A percentile compares a stretch with the other conserved stretches of the same genome.
Conservation (phyloP, 2,888 invertebrate genomes). For the Callimorpha dominula region DNA sequence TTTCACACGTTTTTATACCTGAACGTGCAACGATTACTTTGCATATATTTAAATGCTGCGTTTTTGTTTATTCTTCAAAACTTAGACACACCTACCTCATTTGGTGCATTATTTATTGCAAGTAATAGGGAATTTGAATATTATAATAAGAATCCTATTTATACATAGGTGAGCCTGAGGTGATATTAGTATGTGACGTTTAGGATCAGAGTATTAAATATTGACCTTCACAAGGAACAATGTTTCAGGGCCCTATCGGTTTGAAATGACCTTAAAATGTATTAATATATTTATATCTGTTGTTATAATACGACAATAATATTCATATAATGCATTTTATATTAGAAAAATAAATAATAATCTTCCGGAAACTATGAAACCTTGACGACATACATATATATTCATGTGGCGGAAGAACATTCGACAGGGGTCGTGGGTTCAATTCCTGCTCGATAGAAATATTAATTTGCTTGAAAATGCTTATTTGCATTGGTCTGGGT, state of each 20-base stretch:
- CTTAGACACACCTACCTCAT: conserved; percentile 22
- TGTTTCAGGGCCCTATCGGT: background rate
- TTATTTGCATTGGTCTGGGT: too few relatives aligned
- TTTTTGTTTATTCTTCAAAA: conserved; percentile 34
- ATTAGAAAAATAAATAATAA: background rate
- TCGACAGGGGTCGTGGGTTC: background rate
- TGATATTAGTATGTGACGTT: background rate
- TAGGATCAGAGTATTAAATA: background rate
- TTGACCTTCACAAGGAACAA: conserved; percentile 1
- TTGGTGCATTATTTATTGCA: conserved; percentile 22
- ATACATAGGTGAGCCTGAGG: background rate
- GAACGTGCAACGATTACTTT: conserved; percentile 48
- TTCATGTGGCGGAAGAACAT: background rate
- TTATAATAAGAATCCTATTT: conserved; percentile 29
- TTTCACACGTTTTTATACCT: conserved; percentile 68
- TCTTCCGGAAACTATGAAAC: background rate
- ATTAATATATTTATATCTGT: background rate
- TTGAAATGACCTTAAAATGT: conserved; percentile 1
- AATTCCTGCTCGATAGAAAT: background rate
- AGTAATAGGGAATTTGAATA: conserved; percentile 35
- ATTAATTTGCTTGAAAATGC: background rate
- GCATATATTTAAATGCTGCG: conserved; percentile 61
- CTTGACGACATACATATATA: background rate
- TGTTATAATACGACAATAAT: background rate
- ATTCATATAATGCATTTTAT: background rate